These are phyloP conservation scores for Brachycybe producta DNA, from an alignment of 2,888 invertebrate species.

Conservation along the genomic window DNA sequence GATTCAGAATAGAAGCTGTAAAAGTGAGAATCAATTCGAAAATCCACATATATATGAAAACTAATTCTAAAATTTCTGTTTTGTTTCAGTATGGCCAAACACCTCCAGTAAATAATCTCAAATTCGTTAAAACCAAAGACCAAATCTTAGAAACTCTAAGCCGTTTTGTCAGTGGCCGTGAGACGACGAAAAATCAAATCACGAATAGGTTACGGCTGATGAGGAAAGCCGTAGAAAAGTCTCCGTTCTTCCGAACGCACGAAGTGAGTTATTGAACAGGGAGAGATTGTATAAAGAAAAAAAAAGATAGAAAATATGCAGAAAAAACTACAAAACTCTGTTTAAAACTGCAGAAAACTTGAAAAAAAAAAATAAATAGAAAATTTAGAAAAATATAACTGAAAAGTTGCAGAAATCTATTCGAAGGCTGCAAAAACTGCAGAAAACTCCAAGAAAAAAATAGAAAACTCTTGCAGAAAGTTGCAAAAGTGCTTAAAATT, in stretches of 20 bases:
- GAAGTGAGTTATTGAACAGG: slow-evolving; percentile 45
- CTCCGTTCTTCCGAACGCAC: slow-evolving; percentile 64
- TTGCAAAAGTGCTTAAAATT: too few relatives aligned
- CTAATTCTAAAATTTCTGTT: slow-evolving; percentile 10
- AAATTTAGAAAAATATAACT: too few relatives aligned
- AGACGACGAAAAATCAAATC: slow-evolving; percentile 8
- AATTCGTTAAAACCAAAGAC: slow-evolving; percentile 56
- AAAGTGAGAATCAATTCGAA: slow-evolving; percentile 42
- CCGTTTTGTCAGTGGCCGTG: slow-evolving; percentile 2
- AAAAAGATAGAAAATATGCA: too few relatives aligned
- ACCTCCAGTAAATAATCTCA: slow-evolving; percentile 72
- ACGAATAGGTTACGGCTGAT: background rate
- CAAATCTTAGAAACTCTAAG: slow-evolving; percentile 1
- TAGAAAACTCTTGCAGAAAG: too few relatives aligned
- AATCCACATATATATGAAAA: background rate
- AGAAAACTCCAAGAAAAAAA: too few relatives aligned
- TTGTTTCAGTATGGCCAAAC: slow-evolving; percentile 51
- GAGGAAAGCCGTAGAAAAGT: slow-evolving; percentile 34
- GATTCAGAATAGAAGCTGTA: slow-evolving; percentile 92
- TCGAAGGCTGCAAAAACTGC: too few relatives aligned
- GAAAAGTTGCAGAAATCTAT: too few relatives aligned
- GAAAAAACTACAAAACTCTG: too few relatives aligned
- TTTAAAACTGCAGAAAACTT: too few relatives aligned
- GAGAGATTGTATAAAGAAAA: too few relatives aligned
- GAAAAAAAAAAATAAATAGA: too few relatives aligned